Evolutionary conservation across 1,140 invertebrate genomes (phyloP).

Genomic region (Stegodyphus dumicola): DNA sequence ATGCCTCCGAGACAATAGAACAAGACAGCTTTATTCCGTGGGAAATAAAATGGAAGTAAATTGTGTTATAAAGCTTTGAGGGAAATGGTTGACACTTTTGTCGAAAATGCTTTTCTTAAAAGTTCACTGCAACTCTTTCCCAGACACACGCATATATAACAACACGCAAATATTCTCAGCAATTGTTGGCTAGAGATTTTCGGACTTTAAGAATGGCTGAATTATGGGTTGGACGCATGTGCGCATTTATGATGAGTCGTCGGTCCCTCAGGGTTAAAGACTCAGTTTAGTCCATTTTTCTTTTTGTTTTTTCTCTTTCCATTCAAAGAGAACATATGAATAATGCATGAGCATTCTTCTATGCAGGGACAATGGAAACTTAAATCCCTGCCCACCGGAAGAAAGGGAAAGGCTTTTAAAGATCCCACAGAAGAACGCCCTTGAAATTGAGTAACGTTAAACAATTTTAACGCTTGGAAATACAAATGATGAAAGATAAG

Average conservation of each 20-base stretch:
- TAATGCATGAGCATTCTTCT: slow-evolving; percentile 22
- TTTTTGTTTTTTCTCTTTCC: not conserved
- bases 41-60: no score
- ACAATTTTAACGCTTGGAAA: no score
- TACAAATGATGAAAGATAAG: no score
- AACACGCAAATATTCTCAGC: not conserved
- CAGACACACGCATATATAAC: not conserved
- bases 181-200: not conserved
- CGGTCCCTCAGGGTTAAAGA: slow-evolving; percentile 26
- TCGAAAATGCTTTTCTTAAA: no score
- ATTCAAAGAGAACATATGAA: slow-evolving; percentile 17
- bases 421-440: not conserved
- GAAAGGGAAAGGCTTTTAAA: not conserved
- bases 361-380: not conserved
- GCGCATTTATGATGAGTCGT: slow-evolving; percentile 24
- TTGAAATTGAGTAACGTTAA: not conserved
- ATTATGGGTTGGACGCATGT: not conserved
- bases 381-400: slow-evolving; percentile 9
- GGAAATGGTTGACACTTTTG: no score
- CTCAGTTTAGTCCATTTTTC: not conserved
- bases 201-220: not conserved
- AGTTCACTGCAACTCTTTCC: no score
- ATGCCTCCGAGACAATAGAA: no score
- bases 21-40: no score
- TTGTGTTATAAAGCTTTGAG: no score